These are phyloP conservation scores for Nannospalax galili DNA, from an alignment of 2,113 vertebrate genomes.

Conservation along the genomic window DNA sequence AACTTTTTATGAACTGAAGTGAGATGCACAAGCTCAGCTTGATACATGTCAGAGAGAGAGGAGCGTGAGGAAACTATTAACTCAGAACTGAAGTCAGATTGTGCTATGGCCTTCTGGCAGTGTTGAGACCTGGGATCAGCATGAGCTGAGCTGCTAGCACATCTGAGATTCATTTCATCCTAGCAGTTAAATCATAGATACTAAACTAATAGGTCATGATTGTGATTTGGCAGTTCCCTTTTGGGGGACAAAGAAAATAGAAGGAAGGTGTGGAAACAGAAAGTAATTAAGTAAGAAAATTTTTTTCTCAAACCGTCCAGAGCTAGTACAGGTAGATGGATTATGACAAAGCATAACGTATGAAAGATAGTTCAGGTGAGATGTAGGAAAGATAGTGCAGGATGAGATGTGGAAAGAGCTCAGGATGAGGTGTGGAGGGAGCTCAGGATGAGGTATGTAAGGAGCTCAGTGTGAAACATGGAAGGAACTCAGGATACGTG, in stretches of 20 bases:
- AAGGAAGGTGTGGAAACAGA: not conserved
- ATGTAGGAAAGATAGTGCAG: not conserved
- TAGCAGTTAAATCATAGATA: not conserved
- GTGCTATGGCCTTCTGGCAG: not conserved
- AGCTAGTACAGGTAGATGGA: not conserved
- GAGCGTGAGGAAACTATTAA: slow-evolving; percentile 71
- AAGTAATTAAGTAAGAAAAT: not conserved
- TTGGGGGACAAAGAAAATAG: not conserved
- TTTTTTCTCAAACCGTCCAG: not conserved
- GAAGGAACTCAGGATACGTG: too few relatives aligned
- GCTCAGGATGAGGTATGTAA: too few relatives aligned
- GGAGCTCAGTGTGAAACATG: too few relatives aligned
- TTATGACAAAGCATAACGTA: not conserved
- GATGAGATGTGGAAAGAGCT: not conserved
- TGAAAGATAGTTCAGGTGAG: not conserved
- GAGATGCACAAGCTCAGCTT: slow-evolving; percentile 67
- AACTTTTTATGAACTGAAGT: slow-evolving; percentile 81
- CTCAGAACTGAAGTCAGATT: slow-evolving; percentile 46
- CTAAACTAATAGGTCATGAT: not conserved
- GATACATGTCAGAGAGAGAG: slow-evolving; percentile 58
- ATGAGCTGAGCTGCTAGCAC: not conserved
- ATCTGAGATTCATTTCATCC: not conserved
- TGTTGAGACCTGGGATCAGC: not conserved
- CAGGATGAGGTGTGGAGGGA: too few relatives aligned
- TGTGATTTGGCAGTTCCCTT: not conserved